Percentiles rank a stretch among this genome's conserved stretches.
phyloP scores from a whole-genome alignment of 2,797 vertebrate genomes.

The Muraenolepis orangiensis region DNA sequence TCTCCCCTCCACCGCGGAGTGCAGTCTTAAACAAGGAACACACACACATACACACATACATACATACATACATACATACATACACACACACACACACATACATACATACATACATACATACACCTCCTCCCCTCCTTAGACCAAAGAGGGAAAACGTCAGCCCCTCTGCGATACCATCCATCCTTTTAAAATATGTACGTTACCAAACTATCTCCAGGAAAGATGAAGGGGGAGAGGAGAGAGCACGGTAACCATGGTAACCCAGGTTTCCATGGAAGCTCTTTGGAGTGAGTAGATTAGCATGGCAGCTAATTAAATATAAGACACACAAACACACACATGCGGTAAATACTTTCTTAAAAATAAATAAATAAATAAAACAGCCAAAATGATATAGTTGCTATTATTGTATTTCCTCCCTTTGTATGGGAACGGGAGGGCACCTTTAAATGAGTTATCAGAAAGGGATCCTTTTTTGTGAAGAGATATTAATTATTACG shows the following conservation, averaged over 20 bases:
- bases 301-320: slow-evolving; percentile 53
- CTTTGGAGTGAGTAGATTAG: slow-evolving; percentile 50
- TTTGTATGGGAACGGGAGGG: background rate
- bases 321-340: slow-evolving; percentile 22
- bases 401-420: slow-evolving; percentile 1
- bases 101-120: background rate
- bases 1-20: slow-evolving; percentile 16
- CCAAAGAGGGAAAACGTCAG: background rate
- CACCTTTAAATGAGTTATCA: background rate
- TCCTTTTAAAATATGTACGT: background rate
- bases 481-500: slow-evolving; percentile 49
- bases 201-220: slow-evolving; percentile 30
- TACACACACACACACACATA: slow-evolving; percentile 14
- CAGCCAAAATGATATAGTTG: slow-evolving; percentile 2
- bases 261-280: slow-evolving; percentile 55
- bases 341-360: slow-evolving; percentile 29
- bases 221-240: slow-evolving; percentile 45
- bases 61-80: background rate
- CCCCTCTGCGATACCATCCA: background rate
- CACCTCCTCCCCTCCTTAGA: background rate
- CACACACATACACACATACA: background rate
- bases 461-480: background rate
- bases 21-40: background rate
- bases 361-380: background rate
- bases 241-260: slow-evolving; percentile 61